Evolutionary conservation across 1,140 invertebrate genomes (phyloP).

Genomic region (Mycetomoellerius zeteki): DNA sequence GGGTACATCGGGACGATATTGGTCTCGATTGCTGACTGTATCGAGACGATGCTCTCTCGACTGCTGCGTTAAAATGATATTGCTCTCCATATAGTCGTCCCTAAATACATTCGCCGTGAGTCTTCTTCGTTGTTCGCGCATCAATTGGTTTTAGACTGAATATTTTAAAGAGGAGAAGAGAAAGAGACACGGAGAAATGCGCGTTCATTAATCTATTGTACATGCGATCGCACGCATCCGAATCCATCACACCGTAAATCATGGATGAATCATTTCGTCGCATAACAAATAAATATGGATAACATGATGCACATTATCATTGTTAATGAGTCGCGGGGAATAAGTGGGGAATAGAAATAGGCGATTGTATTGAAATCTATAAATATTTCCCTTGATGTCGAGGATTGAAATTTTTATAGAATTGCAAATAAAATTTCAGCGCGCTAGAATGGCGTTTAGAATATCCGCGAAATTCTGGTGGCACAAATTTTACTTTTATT

Average conservation of each 20-base stretch:
- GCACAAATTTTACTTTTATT: not conserved
- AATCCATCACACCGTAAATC: not conserved
- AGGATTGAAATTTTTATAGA: not conserved
- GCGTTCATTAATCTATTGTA: constrained; percentile 23
- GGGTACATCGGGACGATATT: constrained; percentile 1
- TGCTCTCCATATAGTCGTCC: not conserved
- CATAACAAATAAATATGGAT: constrained; percentile 25
- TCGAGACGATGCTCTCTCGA: not conserved
- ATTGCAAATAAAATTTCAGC: not conserved
- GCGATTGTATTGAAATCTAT: not conserved
- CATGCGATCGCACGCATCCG: constrained; percentile 21
- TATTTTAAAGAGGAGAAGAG: constrained; percentile 30
- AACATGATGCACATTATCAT: not conserved
- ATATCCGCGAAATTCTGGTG: not conserved
- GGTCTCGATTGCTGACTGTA: not conserved
- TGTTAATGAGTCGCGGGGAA: not conserved
- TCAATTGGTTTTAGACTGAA: constrained; percentile 36
- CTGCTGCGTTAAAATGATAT: constrained; percentile 24
- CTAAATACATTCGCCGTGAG: not conserved
- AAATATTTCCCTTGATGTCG: constrained; percentile 9
- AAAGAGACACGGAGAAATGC: not conserved
- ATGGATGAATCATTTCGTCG: constrained; percentile 18
- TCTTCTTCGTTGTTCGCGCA: constrained; percentile 1
- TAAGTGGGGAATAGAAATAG: no score
- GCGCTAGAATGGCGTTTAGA: not conserved